Percentiles rank a stretch among this genome's conserved stretches.
Evolutionary conservation across 2,113 vertebrate genomes (phyloP).

Genomic region (Camelus dromedarius): DNA sequence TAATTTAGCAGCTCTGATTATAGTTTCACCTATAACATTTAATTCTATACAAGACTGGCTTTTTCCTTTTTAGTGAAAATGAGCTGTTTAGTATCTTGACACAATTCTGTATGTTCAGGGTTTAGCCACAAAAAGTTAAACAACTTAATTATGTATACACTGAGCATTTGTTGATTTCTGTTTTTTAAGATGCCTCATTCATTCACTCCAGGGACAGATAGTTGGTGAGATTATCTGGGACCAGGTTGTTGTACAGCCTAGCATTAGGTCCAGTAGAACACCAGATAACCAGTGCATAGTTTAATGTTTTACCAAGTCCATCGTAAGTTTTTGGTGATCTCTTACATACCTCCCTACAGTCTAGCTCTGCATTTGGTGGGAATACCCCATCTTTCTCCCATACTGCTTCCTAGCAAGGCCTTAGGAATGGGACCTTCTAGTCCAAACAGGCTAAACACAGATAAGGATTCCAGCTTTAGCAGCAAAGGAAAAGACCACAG

Average conservation of each 20-base stretch:
- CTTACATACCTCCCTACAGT: not conserved
- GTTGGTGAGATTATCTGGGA: not conserved
- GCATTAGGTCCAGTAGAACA: not conserved
- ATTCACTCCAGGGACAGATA: not conserved
- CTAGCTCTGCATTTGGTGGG: not conserved
- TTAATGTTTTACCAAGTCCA: not conserved
- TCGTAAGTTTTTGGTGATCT: not conserved
- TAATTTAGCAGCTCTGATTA: slow-evolving; percentile 62
- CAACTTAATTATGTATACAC: not conserved
- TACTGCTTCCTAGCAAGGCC: not conserved
- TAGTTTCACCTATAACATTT: not conserved
- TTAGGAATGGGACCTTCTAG: not conserved
- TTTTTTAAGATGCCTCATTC: not conserved
- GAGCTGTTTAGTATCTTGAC: not conserved
- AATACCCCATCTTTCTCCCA: not conserved
- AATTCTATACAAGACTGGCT: slow-evolving; percentile 22
- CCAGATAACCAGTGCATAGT: not conserved
- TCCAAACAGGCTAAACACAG: not conserved
- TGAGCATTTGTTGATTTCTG: not conserved
- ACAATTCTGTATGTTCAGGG: not conserved
- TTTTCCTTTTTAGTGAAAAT: slow-evolving; percentile 61
- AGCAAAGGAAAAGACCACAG: not conserved
- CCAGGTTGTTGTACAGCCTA: not conserved
- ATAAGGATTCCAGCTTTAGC: not conserved
- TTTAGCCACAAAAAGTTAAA: not conserved